phyloP scores from a whole-genome alignment of 2,888 invertebrate species.

The Nomada fabriciana region DNA sequence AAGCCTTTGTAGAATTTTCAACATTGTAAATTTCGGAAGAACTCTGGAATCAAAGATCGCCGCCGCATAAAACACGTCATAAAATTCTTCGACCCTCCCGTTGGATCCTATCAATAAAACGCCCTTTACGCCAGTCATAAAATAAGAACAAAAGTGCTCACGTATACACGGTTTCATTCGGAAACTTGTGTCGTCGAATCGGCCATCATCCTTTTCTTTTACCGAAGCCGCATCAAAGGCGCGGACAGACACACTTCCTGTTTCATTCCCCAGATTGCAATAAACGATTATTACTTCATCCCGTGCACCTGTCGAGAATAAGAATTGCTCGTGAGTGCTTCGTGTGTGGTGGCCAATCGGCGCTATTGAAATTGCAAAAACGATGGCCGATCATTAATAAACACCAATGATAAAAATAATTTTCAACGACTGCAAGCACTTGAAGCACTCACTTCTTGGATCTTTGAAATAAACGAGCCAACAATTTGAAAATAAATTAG shows the following conservation, averaged over 20 bases:
- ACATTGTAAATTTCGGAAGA: no score
- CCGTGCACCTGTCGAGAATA: constrained; percentile 37
- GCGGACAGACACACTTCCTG: constrained; percentile 28
- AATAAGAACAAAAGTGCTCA: neutral
- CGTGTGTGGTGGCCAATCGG: constrained; percentile 40
- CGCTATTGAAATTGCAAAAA: constrained; percentile 19
- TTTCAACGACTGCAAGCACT: neutral
- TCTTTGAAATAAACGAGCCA: no score
- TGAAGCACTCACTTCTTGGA: no score
- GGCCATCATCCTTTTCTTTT: neutral
- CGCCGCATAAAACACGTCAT: neutral
- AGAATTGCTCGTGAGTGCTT: constrained; percentile 22
- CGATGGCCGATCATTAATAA: neutral
- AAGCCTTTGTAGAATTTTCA: neutral
- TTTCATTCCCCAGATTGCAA: constrained; percentile 25
- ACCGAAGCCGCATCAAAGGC: neutral
- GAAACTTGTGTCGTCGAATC: neutral
- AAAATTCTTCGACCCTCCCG: neutral
- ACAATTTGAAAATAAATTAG: no score
- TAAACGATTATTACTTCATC: constrained; percentile 46
- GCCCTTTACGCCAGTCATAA: neutral
- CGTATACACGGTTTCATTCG: neutral
- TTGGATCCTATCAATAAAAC: no score
- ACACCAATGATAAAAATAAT: neutral
- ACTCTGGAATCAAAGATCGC: neutral